Base-by-base conservation (phyloP, 1,140 invertebrate genomes). In the Halictus rubicundus region DNA sequence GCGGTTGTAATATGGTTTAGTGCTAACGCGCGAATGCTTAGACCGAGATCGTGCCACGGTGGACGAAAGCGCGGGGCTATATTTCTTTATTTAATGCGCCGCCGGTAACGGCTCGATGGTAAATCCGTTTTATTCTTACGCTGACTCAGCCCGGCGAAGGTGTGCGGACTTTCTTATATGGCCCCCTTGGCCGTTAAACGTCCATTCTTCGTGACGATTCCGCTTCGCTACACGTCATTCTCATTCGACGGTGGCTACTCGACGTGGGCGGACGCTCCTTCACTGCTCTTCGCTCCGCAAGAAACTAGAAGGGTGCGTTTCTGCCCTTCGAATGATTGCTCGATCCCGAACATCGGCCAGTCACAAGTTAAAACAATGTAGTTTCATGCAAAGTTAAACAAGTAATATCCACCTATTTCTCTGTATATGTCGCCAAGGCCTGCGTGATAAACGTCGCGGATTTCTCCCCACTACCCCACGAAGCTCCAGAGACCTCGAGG, bases 41-140 rank as follows among this genome's bases (percentile, higher is more conserved):
- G 88, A 54, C 82, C 59, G 81, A 61, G 78, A 46, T 23, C 32
- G 72, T 78, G 78, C 77, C 80, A 68, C 79, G 78, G 72, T 85
- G 87, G 83, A 88, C 87, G 60, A 89, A 87, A 87, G 81, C 80
- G 61, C 79, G 61, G 66, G 79, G 89, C 89, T 89, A 90, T 91
- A 89, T 90, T 91, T 91, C 89, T 91, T 91, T 89, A 91, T 91
- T 91, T 91, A 91, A 91, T 88, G 87, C 82, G 88, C 8, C 42
- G 86, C 86, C 71, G 82, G 84, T 91, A 91, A 89, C 81, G 82
- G 81, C 82, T 80, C 85, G 84, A 88, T 89, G 89, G 88, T 85
- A 85, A 83, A 87, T 89, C 84, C 85, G 86, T 89, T 91, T 91
- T 91, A 89, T 89, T 90, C 87, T 89, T 85, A 66, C 81, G 89